These are phyloP conservation scores for Aleiodes testaceus DNA, from an alignment of 2,888 invertebrate species.

Conservation along the genomic window DNA sequence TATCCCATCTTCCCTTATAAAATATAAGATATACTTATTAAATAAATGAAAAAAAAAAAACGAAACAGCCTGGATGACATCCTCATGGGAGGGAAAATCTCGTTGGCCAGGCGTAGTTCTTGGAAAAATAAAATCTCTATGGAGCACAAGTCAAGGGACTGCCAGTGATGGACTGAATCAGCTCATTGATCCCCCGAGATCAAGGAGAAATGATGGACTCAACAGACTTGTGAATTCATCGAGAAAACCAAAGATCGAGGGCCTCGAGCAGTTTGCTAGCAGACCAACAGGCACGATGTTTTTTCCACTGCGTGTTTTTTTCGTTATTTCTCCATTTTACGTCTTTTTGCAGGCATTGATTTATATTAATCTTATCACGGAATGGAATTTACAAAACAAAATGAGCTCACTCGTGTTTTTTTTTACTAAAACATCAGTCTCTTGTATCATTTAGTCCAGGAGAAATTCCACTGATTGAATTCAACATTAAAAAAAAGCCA, in stretches of 20 bases:
- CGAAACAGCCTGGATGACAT: slow-evolving; percentile 71
- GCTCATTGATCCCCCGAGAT: slow-evolving; percentile 76
- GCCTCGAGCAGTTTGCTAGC: slow-evolving; percentile 32
- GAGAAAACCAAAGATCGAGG: slow-evolving; percentile 47
- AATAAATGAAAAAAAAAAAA: slow-evolving; percentile 37
- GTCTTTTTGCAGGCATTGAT: slow-evolving; percentile 6
- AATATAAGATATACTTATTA: slow-evolving; percentile 12
- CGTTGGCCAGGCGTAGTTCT: slow-evolving; percentile 86
- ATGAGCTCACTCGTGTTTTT: not conserved
- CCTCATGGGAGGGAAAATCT: slow-evolving; percentile 74
- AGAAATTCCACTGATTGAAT: slow-evolving; percentile 9
- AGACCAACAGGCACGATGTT: slow-evolving; percentile 51
- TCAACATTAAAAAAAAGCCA: not conserved
- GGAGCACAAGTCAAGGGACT: slow-evolving; percentile 85
- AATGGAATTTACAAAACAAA: too few relatives aligned
- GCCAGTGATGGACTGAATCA: slow-evolving; percentile 87
- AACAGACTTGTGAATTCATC: slow-evolving; percentile 46
- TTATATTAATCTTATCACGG: not conserved
- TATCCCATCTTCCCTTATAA: too few relatives aligned
- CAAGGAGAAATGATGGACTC: slow-evolving; percentile 72
- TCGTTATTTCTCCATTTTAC: slow-evolving; percentile 29
- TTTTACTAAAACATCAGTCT: not conserved
- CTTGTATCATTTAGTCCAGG: not conserved
- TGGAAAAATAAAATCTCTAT: slow-evolving; percentile 91
- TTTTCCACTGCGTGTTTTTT: slow-evolving; percentile 39